phyloP scores from a whole-genome alignment of 2,888 invertebrate species.

The Rhagium mordax region DNA sequence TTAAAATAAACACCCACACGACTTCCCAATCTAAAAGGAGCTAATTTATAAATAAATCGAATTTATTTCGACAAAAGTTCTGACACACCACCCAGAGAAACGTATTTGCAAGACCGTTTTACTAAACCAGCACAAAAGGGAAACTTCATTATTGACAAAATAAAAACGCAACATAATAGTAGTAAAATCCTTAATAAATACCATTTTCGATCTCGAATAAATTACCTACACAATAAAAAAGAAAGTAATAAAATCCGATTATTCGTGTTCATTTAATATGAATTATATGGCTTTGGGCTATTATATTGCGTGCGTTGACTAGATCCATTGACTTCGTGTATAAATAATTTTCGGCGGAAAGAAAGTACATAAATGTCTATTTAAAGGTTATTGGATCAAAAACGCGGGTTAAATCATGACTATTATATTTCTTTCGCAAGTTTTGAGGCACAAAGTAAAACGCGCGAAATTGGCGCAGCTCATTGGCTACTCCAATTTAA shows the following conservation, averaged over 20 bases:
- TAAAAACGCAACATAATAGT: not conserved
- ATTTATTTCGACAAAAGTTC: too few species aligned
- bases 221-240: conserved; percentile 8
- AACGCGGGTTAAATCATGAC: not conserved
- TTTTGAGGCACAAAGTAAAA: too few species aligned
- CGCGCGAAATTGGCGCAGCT: too few species aligned
- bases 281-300: not conserved
- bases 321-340: not conserved
- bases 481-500: too few species aligned
- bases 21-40: too few species aligned
- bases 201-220: conserved; percentile 1
- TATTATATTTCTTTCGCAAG: not conserved
- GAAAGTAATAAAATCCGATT: conserved; percentile 10
- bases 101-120: too few species aligned
- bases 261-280: conserved; percentile 12
- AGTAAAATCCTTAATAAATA: not conserved
- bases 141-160: not conserved
- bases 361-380: not conserved
- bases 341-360: conserved; percentile 1
- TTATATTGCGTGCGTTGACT: conserved; percentile 7
- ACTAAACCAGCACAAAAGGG: too few species aligned
- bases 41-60: too few species aligned
- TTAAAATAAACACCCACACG: too few species aligned
- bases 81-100: too few species aligned
- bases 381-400: not conserved